Evolutionary conservation across 2,888 invertebrate genomes (phyloP).

Genomic region (Epinotia demarniana): DNA sequence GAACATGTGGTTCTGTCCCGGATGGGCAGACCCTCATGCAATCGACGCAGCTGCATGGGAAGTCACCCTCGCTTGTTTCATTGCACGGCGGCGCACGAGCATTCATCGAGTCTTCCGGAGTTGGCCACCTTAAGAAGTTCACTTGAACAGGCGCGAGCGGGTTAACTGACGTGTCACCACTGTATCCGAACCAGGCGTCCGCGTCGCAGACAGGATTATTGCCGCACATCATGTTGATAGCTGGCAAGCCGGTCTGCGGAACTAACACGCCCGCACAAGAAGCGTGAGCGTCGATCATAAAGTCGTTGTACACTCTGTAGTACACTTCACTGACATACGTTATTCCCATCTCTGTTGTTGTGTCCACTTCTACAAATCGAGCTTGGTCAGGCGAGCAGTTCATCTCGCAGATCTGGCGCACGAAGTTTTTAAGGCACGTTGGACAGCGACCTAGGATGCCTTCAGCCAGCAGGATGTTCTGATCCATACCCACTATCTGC

Average conservation of each 20-base stretch:
- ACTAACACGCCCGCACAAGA: conserved; percentile 92
- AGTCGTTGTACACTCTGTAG: conserved; percentile 84
- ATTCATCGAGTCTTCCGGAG: conserved; percentile 74
- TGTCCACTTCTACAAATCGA: conserved; percentile 63
- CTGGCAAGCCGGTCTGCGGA: conserved; percentile 89
- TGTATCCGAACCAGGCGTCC: conserved; percentile 86
- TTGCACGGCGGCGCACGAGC: conserved; percentile 82
- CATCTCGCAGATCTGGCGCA: conserved; percentile 90
- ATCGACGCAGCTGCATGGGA: conserved; percentile 91
- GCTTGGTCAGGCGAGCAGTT: conserved; percentile 91
- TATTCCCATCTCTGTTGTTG: conserved; percentile 51
- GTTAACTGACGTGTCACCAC: conserved; percentile 83
- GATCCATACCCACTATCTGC: conserved; percentile 82
- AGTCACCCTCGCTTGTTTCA: conserved; percentile 81
- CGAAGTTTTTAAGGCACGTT: conserved; percentile 91
- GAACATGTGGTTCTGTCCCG: conserved; percentile 70
- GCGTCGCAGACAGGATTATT: conserved; percentile 86
- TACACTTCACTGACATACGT: conserved; percentile 79
- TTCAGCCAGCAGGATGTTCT: conserved; percentile 85
- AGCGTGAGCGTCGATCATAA: conserved; percentile 87
- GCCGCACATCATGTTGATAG: conserved; percentile 92
- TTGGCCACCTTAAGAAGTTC: conserved; percentile 78
- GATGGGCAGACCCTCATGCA: conserved; percentile 87
- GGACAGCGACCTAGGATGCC: conserved; percentile 92
- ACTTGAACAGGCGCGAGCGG: conserved; percentile 87